Evolutionary conservation across 2,888 invertebrate genomes (phyloP).

Genomic region (Philopedon plagiatum): DNA sequence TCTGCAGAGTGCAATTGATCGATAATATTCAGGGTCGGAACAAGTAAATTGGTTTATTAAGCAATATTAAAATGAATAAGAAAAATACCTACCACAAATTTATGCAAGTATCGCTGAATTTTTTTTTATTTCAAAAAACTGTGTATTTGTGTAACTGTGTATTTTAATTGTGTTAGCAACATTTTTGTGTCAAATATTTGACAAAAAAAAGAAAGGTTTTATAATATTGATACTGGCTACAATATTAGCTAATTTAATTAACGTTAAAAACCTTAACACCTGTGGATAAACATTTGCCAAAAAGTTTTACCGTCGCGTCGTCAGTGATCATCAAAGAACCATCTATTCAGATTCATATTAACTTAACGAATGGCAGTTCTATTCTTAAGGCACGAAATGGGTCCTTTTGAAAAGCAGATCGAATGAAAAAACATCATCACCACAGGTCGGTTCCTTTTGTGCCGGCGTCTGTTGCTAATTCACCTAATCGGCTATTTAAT

Average conservation of each 20-base stretch:
- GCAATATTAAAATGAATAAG: no score
- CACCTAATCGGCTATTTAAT: slow-evolving; percentile 36
- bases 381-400: slow-evolving; percentile 41
- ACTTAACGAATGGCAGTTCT: slow-evolving; percentile 42
- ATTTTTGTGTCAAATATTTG: no score
- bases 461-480: slow-evolving; percentile 35
- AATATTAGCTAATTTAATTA: neutral
- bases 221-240: no score
- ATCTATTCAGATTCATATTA: slow-evolving; percentile 15
- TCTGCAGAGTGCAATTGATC: slow-evolving; percentile 1
- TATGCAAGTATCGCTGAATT: no score
- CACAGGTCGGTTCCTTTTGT: slow-evolving; percentile 41
- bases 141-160: neutral
- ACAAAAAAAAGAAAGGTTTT: no score
- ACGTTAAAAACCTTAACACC: neutral
- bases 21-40: neutral
- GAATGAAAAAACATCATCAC: slow-evolving; percentile 43
- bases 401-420: slow-evolving; percentile 34
- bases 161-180: no score
- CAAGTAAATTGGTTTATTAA: neutral
- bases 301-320: neutral
- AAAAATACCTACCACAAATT: no score
- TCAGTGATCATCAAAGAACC: slow-evolving; percentile 5
- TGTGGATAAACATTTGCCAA: neutral
- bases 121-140: neutral